A percentile compares a stretch with the other conserved stretches of the same genome.
Conservation (phyloP, 2,888 invertebrate species). For the Protodeltote pygarga region DNA sequence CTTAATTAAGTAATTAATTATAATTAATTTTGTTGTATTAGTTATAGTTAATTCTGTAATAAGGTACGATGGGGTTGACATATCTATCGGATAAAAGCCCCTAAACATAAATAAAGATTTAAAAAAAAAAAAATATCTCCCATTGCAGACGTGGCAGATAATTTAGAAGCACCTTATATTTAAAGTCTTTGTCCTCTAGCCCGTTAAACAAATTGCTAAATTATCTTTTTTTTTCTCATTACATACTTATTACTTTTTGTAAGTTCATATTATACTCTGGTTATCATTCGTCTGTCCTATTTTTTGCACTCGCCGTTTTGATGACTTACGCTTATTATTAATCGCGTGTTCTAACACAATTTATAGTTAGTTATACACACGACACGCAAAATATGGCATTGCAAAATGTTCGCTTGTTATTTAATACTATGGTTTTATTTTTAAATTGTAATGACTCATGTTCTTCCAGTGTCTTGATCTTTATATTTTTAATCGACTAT, state of each 20-base stretch:
- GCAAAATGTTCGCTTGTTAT: constrained; percentile 12
- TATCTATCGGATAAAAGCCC: too few relatives aligned
- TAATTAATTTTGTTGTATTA: too few relatives aligned
- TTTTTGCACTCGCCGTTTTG: constrained; percentile 35
- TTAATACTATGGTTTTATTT: constrained; percentile 10
- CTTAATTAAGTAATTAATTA: too few relatives aligned
- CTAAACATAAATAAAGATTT: too few relatives aligned
- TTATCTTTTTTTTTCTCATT: constrained; percentile 15
- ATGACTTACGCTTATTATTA: constrained; percentile 37
- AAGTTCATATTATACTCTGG: constrained; percentile 2
- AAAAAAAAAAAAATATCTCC: too few relatives aligned
- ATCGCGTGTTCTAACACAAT: constrained; percentile 43
- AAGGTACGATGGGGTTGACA: too few relatives aligned
- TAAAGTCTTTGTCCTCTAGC: constrained; percentile 6
- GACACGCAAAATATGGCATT: constrained; percentile 37
- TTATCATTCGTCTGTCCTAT: constrained; percentile 24
- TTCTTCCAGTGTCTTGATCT: constrained; percentile 24
- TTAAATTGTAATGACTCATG: constrained; percentile 27
- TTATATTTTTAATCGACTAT: constrained; percentile 9
- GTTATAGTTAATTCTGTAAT: too few relatives aligned
- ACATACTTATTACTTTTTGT: constrained; percentile 31
- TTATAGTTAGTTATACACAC: constrained; percentile 14
- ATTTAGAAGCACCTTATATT: too few relatives aligned
- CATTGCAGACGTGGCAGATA: too few relatives aligned
- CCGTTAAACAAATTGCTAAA: constrained; percentile 4